Evolutionary conservation across 2,113 vertebrate genomes (phyloP), one percentile per base, ranked within the genome.

Genomic region (Myotis lucifugus): DNA sequence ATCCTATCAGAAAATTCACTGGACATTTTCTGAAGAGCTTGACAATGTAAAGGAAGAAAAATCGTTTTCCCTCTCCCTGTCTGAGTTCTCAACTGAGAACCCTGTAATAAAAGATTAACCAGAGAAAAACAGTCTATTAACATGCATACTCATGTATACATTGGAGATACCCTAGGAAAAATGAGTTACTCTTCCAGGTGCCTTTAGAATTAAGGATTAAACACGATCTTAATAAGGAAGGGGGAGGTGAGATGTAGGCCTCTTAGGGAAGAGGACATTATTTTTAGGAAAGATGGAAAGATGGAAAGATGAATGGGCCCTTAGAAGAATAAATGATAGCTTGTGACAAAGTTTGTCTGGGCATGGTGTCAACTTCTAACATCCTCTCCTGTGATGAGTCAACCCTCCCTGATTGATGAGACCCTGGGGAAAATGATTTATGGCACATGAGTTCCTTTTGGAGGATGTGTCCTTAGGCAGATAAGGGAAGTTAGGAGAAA

Each of bases 1-100:
- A 82, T 95, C 66, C 74, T 85, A 66, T 66, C 59, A 85, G 84
- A 48, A 93, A 88, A 93, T 37, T 76, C 52, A 94, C 27, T 85
- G 37, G 69, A 94, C 76, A 77, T 95, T 89, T 93, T 74, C 48
- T 78, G 34, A 77, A 94, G 34, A 77, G 18, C n/a, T 82, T 72
- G 12, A 88, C 8, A 32, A 69, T 77, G 32, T 61, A 77, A 69
- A 52, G 34, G 40, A 74, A 54, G 37, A 90, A 69, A 90, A 70
- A 85, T 85, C 13, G 50, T 50, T 70, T 77, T 61, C 34, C 52
- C 32, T 70, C 50, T 78, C n/a, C 27, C 27, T 11, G 85, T 85
- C 81, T 85, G 87, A 78, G 40, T 70, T 64, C 37, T 90, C 78
- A 78, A 40, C 78, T 77, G 32, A 85, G 25, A 59, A 42, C 29